These are phyloP conservation scores for Drosophila parvula DNA, from an alignment of 1,140 invertebrate species.

Conservation along the genomic window DNA sequence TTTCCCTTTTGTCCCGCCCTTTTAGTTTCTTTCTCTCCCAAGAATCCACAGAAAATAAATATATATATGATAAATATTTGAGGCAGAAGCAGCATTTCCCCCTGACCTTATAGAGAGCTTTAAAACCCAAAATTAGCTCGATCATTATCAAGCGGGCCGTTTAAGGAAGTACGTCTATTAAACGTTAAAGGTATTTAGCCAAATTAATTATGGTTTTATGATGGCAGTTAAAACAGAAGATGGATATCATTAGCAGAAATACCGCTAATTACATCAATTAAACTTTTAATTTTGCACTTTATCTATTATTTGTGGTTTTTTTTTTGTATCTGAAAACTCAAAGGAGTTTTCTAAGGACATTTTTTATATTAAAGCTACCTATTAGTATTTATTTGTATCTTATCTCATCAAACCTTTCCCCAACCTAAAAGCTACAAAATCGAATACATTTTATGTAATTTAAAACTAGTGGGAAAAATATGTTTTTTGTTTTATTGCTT, in stretches of 20 bases:
- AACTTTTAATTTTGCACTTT: background rate
- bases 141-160: conserved; percentile 21
- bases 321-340: too few species aligned
- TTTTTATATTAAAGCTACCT: background rate
- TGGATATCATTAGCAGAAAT: conserved; percentile 1
- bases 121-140: conserved; percentile 9
- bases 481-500: conserved; percentile 15
- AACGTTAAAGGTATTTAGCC: conserved; percentile 24
- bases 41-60: background rate
- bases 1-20: conserved; percentile 5
- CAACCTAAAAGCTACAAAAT: background rate
- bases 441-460: background rate
- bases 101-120: conserved; percentile 22
- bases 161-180: conserved; percentile 17
- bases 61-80: background rate
- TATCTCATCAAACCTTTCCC: background rate
- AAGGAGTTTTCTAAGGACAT: background rate
- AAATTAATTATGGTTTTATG: conserved; percentile 6
- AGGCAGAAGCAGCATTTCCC: background rate
- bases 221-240: background rate
- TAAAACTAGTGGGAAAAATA: conserved; percentile 14
- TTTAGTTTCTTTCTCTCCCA: conserved; percentile 16
- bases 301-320: background rate
- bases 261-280: background rate
- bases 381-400: background rate